These are phyloP conservation scores for Tethya wilhelma DNA, from an alignment of 37 sponge, comb jelly and placozoan genomes.

Conservation along the genomic window DNA sequence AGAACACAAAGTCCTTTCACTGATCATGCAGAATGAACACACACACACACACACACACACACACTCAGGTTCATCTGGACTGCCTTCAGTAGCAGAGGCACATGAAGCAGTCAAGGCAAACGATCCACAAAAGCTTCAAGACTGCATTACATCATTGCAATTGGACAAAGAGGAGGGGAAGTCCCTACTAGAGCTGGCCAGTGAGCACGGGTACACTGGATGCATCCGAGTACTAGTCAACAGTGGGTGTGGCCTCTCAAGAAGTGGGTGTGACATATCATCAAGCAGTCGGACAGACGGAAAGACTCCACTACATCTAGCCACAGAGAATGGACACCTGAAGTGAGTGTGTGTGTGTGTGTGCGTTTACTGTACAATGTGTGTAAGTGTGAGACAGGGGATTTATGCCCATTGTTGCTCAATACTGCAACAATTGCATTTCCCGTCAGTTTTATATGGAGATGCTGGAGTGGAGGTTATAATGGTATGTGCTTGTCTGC, in stretches of 20 bases:
- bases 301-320: slow-evolving; percentile 29
- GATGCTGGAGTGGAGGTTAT: too few species aligned
- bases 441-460: too few species aligned
- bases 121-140: slow-evolving; percentile 4
- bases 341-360: slow-evolving; percentile 11
- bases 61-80: too few species aligned
- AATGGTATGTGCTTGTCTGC: too few species aligned
- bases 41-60: too few species aligned
- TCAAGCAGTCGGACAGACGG: slow-evolving; percentile 1
- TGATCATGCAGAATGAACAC: too few species aligned
- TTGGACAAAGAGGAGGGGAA: slow-evolving; percentile 13
- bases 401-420: too few species aligned
- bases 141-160: not conserved
- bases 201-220: slow-evolving; percentile 23
- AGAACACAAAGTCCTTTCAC: too few species aligned
- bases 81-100: slow-evolving; percentile 13
- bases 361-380: too few species aligned
- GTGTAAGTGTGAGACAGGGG: too few species aligned
- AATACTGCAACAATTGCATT: too few species aligned
- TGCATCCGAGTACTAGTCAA: slow-evolving; percentile 18
- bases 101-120: slow-evolving; percentile 20
- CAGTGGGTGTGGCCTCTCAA: not conserved
- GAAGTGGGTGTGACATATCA: too few species aligned
- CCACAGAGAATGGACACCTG: slow-evolving; percentile 39
- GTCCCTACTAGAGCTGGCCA: slow-evolving; percentile 26